phyloP scores from a whole-genome alignment of 2,888 invertebrate genomes.

The Onchidella celtica region DNA sequence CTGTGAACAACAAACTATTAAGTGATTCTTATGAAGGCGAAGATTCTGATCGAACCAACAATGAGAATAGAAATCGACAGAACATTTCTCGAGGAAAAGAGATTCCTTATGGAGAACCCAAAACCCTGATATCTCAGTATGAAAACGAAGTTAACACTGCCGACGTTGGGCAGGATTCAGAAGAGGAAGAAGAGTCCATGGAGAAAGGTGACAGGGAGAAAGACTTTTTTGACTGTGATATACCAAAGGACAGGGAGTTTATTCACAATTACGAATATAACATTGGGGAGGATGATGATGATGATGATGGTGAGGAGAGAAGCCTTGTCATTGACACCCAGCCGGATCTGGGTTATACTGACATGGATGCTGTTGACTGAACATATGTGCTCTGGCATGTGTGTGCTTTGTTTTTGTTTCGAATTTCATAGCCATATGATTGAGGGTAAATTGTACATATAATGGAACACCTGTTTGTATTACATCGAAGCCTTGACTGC shows the following conservation, averaged over 20 bases:
- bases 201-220: constrained; percentile 50
- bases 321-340: constrained; percentile 47
- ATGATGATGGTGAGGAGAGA: constrained; percentile 34
- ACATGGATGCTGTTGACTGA: constrained; percentile 75
- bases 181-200: constrained; percentile 13
- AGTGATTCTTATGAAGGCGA: constrained; percentile 3
- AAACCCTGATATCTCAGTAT: constrained; percentile 20
- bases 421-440: background rate
- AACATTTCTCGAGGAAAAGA: constrained; percentile 22
- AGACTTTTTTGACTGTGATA: constrained; percentile 42
- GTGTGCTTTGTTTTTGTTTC: background rate
- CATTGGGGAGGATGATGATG: constrained; percentile 35
- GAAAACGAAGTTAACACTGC: background rate
- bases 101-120: background rate
- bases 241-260: background rate
- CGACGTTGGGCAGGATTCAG: background rate
- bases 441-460: background rate
- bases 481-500: too few species aligned
- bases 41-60: background rate
- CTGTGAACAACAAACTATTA: background rate
- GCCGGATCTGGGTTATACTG: constrained; percentile 64
- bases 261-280: background rate
- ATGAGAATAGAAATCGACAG: constrained; percentile 6
- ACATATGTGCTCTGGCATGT: background rate
- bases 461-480: background rate